Base-by-base conservation (phyloP, 2,113 vertebrate species). In the Erythrocercus mccallii region DNA sequence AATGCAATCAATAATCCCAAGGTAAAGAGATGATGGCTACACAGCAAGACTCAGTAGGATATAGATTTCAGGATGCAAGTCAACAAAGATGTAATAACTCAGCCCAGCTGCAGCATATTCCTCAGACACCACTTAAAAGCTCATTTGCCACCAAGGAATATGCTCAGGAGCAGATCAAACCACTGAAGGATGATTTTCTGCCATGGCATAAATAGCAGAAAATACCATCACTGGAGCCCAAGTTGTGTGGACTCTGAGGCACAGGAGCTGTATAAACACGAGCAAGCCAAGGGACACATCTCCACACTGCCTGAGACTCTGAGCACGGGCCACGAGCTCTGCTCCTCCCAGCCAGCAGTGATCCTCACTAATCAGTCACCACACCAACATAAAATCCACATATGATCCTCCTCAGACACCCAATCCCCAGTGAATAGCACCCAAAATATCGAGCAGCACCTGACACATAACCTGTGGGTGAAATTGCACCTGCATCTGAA, bases 1-100 rank as follows among this genome's bases (percentile, higher is more conserved):
- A 95, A 96, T 80, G 38, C 66, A 93, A 96, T 97, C 97, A 97
- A 94, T 96, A 97, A 96, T 86, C 74, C 91, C 90, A 83, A 79
- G 81, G 80, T 88, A 96, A 73, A 93, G 88, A 86, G 62, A 88
- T 48, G 73, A 83, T 72, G 44, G 27, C 54, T 90, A 38, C 58
- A 21, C 66, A 85, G 93, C 79, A 78, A 62, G 96, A 88, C 82
- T 64, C 35, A 0, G 50, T 40, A 56, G 81, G 85, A 81, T 96
- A 96, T 13, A 83, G 95, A 96, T 98, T 97, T 97, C 94, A 92
- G 83, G 92, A 86, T 96, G 91, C 72, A 78, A 97, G 90, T 53
- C 91, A 94, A 90, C 94, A 89, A 6, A 58, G 83, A 73, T 47
- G 65, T 81, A 85, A 89, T 91, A 86, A 96, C 94, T 97, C 89